Percentiles rank a stretch among this genome's conserved stretches.
Conservation (phyloP, 2,888 invertebrate genomes). For the Ischnus inquisitorius region DNA sequence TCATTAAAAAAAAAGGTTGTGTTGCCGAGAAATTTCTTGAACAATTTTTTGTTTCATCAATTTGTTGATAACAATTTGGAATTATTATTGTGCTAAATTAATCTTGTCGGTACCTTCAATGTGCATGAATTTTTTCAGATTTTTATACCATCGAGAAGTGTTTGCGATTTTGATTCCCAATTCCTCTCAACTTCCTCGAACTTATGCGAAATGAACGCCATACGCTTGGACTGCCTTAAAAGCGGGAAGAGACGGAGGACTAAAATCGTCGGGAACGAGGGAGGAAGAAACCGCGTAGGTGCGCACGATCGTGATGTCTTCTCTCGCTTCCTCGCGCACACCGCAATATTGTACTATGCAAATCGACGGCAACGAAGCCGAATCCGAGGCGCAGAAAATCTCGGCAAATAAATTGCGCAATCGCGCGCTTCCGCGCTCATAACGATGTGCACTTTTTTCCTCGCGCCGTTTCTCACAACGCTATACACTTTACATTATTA, state of each 20-base stretch:
- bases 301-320: conserved; percentile 60
- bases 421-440: conserved; percentile 20
- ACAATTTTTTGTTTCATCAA: too few relatives aligned
- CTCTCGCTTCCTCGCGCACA: conserved; percentile 45
- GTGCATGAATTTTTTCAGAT: too few relatives aligned
- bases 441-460: conserved; percentile 38
- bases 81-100: too few relatives aligned
- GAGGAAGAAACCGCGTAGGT: conserved; percentile 64
- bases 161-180: too few relatives aligned
- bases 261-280: conserved; percentile 23
- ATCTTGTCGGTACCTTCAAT: too few relatives aligned
- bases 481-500: neutral
- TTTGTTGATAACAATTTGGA: too few relatives aligned
- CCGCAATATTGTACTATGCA: conserved; percentile 75
- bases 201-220: too few relatives aligned
- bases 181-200: too few relatives aligned
- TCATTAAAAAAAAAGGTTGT: too few relatives aligned
- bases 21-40: too few relatives aligned
- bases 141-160: too few relatives aligned
- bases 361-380: conserved; percentile 72
- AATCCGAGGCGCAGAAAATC: conserved; percentile 62
- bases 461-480: conserved; percentile 2
- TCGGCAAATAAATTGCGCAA: conserved; percentile 34
- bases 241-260: conserved; percentile 1
- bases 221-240: too few relatives aligned